These are phyloP conservation scores for Netelia inedita DNA, from an alignment of 2,888 invertebrate genomes.

Conservation along the genomic window DNA sequence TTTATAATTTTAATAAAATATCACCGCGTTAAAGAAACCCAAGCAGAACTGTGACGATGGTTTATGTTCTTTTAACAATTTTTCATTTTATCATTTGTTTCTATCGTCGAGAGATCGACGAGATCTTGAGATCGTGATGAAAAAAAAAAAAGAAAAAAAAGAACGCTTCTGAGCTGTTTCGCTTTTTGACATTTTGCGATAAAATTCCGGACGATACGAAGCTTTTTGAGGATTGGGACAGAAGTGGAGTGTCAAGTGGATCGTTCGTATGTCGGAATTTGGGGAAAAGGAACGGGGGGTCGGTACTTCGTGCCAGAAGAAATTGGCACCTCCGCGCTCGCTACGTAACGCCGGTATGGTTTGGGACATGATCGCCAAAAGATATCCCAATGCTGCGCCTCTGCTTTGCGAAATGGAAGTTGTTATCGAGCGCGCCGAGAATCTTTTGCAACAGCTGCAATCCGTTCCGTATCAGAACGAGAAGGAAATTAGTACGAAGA, in stretches of 20 bases:
- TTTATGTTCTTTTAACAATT: slow-evolving; percentile 22
- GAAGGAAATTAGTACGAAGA: slow-evolving; percentile 68
- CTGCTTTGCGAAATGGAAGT: slow-evolving; percentile 78
- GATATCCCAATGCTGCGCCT: slow-evolving; percentile 79
- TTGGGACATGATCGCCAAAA: slow-evolving; percentile 76
- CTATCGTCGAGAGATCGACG: neutral
- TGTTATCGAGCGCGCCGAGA: slow-evolving; percentile 77
- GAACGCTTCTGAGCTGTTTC: neutral
- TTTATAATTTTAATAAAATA: slow-evolving; percentile 82
- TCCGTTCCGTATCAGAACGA: slow-evolving; percentile 58
- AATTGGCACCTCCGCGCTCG: slow-evolving; percentile 70
- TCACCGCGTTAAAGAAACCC: slow-evolving; percentile 76
- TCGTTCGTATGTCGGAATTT: slow-evolving; percentile 56
- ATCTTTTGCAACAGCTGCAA: slow-evolving; percentile 74
- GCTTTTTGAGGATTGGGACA: slow-evolving; percentile 15
- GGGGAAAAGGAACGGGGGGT: slow-evolving; percentile 43
- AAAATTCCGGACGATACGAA: neutral
- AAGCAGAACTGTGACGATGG: slow-evolving; percentile 10
- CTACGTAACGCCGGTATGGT: slow-evolving; percentile 70
- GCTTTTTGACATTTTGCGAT: neutral
- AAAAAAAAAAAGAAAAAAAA: neutral
- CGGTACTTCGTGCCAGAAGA: slow-evolving; percentile 59
- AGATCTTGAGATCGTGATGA: too few species aligned
- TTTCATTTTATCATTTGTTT: neutral
- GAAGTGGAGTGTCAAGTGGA: slow-evolving; percentile 46